Evolutionary conservation across 2,888 invertebrate species (phyloP), one percentile per base, ranked within the genome.

Genomic region (Clusia tigrina): DNA sequence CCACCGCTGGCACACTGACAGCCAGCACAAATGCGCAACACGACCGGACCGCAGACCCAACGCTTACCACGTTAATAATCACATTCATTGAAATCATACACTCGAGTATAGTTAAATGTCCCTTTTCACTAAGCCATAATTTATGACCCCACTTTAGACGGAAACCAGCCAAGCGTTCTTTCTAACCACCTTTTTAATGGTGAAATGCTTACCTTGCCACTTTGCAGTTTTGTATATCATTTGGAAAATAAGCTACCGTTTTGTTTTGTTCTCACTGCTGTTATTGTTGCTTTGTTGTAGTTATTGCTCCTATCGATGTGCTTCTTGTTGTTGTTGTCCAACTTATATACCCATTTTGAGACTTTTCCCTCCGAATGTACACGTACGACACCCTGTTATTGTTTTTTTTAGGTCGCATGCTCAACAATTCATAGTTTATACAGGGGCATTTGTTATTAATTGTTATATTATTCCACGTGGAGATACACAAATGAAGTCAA

Each of bases 271-370:
- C 9, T 42, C 3, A 6, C n/a, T 67, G 65, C 65, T 61, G 64
- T 42, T n/a, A 42, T 6, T 67, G 65, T 67, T 59, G 64, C 64
- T 65, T 67, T 62, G 65, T 65, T 65, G n/a, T n/a, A n/a, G 63
- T 67, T 65, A 67, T 66, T 66, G 62, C 66, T 62, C 55, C 58
- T 62, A 37, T 58, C 58, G 32, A 46, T 59, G 55, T 54, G 17
- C 26, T 58, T 57, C 58, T 64, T 64, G 55, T 48, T 62, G 52
- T 42, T 60, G 58, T 52, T 60, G 26, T n/a, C 37, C 54, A 37
- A 58, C 54, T 25, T 52, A 25, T 59, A 38, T 15, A 56, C 55
- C 42, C 54, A 25, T 67, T 65, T 59, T 54, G 18, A 46, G 54
- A 53, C n/a, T n/a, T 60, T 67, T 63, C 63, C 64, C 42, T 66